phyloP scores from a whole-genome alignment of 2,113 vertebrate genomes.

The Myrmecophaga tridactyla region DNA sequence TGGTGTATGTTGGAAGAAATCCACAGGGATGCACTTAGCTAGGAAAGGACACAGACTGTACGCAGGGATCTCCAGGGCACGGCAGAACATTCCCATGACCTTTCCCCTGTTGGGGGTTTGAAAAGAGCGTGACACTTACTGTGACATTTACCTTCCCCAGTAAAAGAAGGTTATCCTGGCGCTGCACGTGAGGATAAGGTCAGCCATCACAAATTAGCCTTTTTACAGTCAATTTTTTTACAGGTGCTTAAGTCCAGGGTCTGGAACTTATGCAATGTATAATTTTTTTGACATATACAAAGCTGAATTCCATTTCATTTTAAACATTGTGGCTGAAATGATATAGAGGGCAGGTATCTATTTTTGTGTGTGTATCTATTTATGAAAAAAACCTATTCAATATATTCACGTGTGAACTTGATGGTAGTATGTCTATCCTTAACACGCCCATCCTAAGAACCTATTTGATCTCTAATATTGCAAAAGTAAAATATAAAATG shows the following conservation, averaged over 20 bases:
- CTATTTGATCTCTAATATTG: not conserved
- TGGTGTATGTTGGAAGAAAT: not conserved
- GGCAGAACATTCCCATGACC: not conserved
- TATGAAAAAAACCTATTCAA: not conserved
- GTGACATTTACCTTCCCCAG: conserved; percentile 32
- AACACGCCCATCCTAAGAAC: not conserved
- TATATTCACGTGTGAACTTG: not conserved
- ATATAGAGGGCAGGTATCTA: not conserved
- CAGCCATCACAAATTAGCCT: not conserved
- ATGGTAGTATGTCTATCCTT: not conserved
- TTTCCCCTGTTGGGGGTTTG: not conserved
- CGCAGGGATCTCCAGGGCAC: not conserved
- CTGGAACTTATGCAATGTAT: not conserved
- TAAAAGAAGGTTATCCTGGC: not conserved
- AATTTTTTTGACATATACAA: not conserved
- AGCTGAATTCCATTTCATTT: conserved; percentile 27
- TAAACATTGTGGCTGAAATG: not conserved
- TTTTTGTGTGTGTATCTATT: not conserved
- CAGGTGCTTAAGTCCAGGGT: not conserved
- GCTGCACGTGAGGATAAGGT: not conserved
- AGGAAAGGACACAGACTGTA: not conserved
- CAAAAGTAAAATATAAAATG: not conserved
- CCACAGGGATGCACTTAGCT: not conserved
- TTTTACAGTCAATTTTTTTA: not conserved
- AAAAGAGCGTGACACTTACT: not conserved